Conservation (phyloP, 1,140 invertebrate genomes). For the Trachelipus rathkii region DNA sequence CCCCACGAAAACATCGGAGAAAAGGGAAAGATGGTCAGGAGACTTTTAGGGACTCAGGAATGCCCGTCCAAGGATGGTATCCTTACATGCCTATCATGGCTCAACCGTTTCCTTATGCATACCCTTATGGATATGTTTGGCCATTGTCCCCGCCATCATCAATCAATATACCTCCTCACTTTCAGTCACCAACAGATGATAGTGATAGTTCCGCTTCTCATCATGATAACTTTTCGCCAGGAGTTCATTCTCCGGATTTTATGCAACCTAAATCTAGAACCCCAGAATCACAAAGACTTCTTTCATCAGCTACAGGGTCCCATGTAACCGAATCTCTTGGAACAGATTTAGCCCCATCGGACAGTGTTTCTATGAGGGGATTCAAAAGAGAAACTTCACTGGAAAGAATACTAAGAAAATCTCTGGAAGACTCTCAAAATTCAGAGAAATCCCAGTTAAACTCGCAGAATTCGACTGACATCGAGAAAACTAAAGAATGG, state of each 20-base stretch:
- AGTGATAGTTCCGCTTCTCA: slow-evolving; percentile 29
- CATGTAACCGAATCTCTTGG: slow-evolving; percentile 27
- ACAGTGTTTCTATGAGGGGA: slow-evolving; percentile 38
- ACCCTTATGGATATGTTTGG: slow-evolving; percentile 37
- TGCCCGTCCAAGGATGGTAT: slow-evolving; percentile 31
- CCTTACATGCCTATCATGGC: slow-evolving; percentile 39
- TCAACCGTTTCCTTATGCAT: slow-evolving; percentile 39
- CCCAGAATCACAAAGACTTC: slow-evolving; percentile 23
- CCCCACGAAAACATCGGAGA: slow-evolving; percentile 35
- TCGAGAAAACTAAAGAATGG: slow-evolving; percentile 36
- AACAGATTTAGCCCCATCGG: slow-evolving; percentile 37
- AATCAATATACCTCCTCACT: slow-evolving; percentile 13
- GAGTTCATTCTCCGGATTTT: slow-evolving; percentile 30
- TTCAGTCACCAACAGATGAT: slow-evolving; percentile 23
- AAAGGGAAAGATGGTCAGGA: slow-evolving; percentile 29
- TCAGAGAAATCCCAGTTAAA: slow-evolving; percentile 22
- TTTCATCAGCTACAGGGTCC: slow-evolving; percentile 33
- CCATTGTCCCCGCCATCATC: slow-evolving; percentile 16
- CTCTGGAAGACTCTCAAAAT: slow-evolving; percentile 26
- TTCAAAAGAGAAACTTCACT: slow-evolving; percentile 28
- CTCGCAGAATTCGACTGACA: slow-evolving; percentile 20
- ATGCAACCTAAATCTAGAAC: slow-evolving; percentile 32
- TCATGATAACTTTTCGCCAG: slow-evolving; percentile 23
- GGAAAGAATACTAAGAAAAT: slow-evolving; percentile 21
- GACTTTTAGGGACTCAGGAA: not conserved